phyloP scores from a whole-genome alignment of 2,113 vertebrate genomes.

The Cryptomyrus ogoouensis region DNA sequence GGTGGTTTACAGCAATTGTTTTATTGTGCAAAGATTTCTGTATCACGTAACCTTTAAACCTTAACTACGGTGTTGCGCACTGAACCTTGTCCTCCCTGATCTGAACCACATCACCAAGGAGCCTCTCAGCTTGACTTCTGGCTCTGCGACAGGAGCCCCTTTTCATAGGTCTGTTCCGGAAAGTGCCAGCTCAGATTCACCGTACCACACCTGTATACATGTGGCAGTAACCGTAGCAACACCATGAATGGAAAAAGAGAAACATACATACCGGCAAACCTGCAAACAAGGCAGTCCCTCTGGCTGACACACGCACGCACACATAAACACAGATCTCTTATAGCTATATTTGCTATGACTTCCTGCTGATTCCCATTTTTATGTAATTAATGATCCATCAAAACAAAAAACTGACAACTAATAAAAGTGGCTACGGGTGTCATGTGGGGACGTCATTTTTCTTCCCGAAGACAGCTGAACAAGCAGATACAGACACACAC shows the following conservation, averaged over 20 bases:
- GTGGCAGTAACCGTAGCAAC: not conserved
- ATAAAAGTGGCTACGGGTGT: not conserved
- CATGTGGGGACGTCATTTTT: not conserved
- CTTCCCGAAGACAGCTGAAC: not conserved
- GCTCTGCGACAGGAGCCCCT: not conserved
- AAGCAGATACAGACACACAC: not conserved
- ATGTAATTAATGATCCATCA: not conserved
- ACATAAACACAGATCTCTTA: not conserved
- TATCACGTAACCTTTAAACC: not conserved
- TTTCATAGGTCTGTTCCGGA: not conserved
- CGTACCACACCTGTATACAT: not conserved
- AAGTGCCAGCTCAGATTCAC: not conserved
- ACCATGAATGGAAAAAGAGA: not conserved
- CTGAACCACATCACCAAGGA: not conserved
- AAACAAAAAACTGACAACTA: not conserved
- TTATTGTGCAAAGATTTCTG: not conserved
- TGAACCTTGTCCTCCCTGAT: not conserved
- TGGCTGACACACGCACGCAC: not conserved
- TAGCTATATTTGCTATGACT: not conserved
- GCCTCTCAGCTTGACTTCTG: not conserved
- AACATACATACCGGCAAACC: not conserved
- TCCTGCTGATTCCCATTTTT: not conserved
- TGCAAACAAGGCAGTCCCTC: not conserved
- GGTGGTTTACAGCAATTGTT: conserved; percentile 3
- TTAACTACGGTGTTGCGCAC: not conserved